Percentiles rank a stretch among this genome's conserved stretches.
Conservation (phyloP, 2,888 invertebrate genomes). For the Nephrotoma guestfalica region DNA sequence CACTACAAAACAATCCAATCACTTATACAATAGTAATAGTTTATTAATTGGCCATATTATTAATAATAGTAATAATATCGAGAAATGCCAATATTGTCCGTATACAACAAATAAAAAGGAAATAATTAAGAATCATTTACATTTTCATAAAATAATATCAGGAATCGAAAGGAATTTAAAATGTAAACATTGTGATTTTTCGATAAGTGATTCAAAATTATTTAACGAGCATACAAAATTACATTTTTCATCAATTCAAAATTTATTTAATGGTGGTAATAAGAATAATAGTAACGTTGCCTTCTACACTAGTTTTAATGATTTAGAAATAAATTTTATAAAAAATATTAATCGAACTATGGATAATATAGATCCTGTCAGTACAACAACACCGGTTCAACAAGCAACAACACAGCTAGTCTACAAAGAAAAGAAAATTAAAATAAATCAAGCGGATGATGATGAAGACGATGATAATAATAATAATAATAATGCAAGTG, state of each 20-base stretch:
- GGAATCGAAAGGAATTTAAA: constrained; percentile 43
- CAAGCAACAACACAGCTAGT: constrained; percentile 2
- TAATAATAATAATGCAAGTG: neutral
- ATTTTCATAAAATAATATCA: constrained; percentile 50
- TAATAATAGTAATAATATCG: constrained; percentile 15
- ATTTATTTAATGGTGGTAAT: constrained; percentile 2
- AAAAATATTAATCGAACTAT: constrained; percentile 9
- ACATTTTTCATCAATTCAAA: constrained; percentile 42
- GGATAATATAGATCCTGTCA: neutral
- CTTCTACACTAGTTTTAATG: constrained; percentile 29
- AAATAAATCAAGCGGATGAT: neutral
- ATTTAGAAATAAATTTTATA: constrained; percentile 26
- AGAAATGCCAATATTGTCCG: constrained; percentile 59
- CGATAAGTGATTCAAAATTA: constrained; percentile 56
- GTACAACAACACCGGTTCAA: neutral
- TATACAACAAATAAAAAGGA: constrained; percentile 60
- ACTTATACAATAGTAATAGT: neutral
- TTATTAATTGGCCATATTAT: constrained; percentile 10
- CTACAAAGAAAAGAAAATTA: constrained; percentile 1
- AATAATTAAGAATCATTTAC: constrained; percentile 58
- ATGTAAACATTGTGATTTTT: constrained; percentile 73
- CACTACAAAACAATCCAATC: neutral
- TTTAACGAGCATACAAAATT: constrained; percentile 65
- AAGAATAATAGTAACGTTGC: constrained; percentile 16
- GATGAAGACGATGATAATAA: neutral